phyloP scores from a whole-genome alignment of 2,888 invertebrate species.

The Tryphoninae sp. region DNA sequence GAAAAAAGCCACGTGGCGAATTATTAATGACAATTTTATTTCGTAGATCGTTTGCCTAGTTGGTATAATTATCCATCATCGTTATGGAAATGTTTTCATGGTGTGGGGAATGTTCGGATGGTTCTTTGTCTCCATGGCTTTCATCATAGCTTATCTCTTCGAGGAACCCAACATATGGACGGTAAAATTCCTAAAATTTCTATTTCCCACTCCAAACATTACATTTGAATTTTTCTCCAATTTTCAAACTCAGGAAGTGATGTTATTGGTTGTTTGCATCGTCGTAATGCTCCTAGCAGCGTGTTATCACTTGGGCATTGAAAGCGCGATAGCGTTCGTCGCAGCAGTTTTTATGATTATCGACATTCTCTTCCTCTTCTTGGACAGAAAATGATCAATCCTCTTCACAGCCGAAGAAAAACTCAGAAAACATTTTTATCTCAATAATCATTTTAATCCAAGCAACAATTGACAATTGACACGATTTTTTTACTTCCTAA shows the following conservation, averaged over 20 bases:
- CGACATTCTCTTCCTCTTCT: conserved; percentile 58
- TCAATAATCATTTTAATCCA: background rate
- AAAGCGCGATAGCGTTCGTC: conserved; percentile 49
- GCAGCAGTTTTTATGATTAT: conserved; percentile 59
- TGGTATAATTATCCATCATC: conserved; percentile 46
- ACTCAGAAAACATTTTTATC: background rate
- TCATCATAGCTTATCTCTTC: conserved; percentile 62
- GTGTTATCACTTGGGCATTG: conserved; percentile 31
- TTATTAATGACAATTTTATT: background rate
- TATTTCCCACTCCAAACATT: background rate
- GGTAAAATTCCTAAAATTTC: conserved; percentile 51
- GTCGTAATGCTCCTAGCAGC: conserved; percentile 57
- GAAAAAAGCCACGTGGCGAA: background rate
- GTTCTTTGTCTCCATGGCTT: conserved; percentile 61
- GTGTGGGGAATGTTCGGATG: conserved; percentile 65
- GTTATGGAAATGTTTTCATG: conserved; percentile 19
- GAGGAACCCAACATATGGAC: conserved; percentile 63
- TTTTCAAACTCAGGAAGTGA: conserved; percentile 56
- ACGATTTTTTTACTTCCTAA: conserved; percentile 21
- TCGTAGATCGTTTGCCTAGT: conserved; percentile 57
- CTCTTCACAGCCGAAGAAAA: background rate
- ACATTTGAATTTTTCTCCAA: background rate
- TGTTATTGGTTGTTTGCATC: conserved; percentile 58
- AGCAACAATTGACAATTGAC: conserved; percentile 9
- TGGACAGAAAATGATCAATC: conserved; percentile 32